Percentiles rank a stretch among this genome's conserved stretches.
Evolutionary conservation across 2,888 invertebrate genomes (phyloP).

Genomic region (Synanthedon andrenaeformis): DNA sequence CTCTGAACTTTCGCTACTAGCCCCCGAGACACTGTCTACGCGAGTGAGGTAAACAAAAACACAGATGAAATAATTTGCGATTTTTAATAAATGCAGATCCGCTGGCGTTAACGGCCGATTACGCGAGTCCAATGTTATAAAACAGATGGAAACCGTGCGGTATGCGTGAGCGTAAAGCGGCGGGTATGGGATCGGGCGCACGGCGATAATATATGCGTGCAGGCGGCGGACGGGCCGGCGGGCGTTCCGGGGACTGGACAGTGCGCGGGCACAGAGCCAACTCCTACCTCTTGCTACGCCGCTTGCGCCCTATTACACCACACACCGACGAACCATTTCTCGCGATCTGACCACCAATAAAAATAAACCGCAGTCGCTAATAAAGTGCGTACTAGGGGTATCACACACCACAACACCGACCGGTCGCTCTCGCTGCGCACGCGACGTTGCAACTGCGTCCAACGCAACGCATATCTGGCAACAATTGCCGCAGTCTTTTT

Average conservation of each 20-base stretch:
- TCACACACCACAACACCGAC: conserved; percentile 9
- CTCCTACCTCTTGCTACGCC: conserved; percentile 32
- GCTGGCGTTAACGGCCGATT: conserved; percentile 5
- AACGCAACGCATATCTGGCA: neutral
- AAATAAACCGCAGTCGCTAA: conserved; percentile 46
- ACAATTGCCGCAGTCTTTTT: conserved; percentile 8
- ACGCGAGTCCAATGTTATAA: conserved; percentile 1
- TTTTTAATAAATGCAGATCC: conserved; percentile 11
- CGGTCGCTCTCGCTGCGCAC: conserved; percentile 13
- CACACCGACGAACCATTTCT: conserved; percentile 30
- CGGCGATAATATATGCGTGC: conserved; percentile 21
- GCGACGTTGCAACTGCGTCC: neutral
- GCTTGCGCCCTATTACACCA: conserved; percentile 49
- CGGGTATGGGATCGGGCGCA: conserved; percentile 5
- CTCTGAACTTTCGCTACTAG: conserved; percentile 31
- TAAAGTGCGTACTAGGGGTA: conserved; percentile 23
- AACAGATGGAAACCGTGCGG: neutral
- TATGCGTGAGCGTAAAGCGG: conserved; percentile 7
- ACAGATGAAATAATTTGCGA: conserved; percentile 8
- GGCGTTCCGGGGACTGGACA: conserved; percentile 56
- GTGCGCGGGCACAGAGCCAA: conserved; percentile 54
- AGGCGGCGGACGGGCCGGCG: conserved; percentile 48
- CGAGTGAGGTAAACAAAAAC: conserved; percentile 21
- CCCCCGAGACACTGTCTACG: conserved; percentile 27
- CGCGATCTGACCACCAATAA: conserved; percentile 29